Conservation (phyloP, 2,888 invertebrate species). For the Diplolepis rosae region DNA sequence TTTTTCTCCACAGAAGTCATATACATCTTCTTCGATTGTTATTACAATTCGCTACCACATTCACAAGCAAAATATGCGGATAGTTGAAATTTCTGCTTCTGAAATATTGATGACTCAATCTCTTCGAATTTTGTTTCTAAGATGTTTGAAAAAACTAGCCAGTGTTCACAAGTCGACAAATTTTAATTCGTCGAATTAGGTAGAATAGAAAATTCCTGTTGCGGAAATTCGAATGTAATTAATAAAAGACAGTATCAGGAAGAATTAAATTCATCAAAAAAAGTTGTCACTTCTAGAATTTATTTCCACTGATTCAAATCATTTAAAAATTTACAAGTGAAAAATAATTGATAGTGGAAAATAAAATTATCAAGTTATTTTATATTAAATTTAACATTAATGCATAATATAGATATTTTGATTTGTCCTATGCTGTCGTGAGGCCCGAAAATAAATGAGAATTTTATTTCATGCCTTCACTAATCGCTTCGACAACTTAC, state of each 20-base stretch:
- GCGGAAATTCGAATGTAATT: neutral
- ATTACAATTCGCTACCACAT: slow-evolving; percentile 15
- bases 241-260: neutral
- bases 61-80: neutral
- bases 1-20: neutral
- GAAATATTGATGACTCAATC: neutral
- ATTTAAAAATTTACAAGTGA: too few relatives aligned
- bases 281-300: too few relatives aligned
- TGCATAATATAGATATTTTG: neutral
- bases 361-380: too few relatives aligned
- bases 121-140: neutral
- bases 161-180: slow-evolving; percentile 16
- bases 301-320: too few relatives aligned
- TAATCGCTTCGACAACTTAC: slow-evolving; percentile 3
- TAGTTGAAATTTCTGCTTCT: neutral
- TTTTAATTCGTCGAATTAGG: slow-evolving; percentile 5
- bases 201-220: neutral
- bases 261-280: neutral
- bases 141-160: neutral
- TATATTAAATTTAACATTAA: too few relatives aligned
- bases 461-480: slow-evolving; percentile 55
- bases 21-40: slow-evolving; percentile 18
- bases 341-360: too few relatives aligned
- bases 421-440: neutral
- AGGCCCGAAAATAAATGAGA: slow-evolving; percentile 31